A percentile compares a stretch with the other conserved stretches of the same genome.
phyloP scores from a whole-genome alignment of 2,888 invertebrate genomes.

The Drosophila niveifrons region DNA sequence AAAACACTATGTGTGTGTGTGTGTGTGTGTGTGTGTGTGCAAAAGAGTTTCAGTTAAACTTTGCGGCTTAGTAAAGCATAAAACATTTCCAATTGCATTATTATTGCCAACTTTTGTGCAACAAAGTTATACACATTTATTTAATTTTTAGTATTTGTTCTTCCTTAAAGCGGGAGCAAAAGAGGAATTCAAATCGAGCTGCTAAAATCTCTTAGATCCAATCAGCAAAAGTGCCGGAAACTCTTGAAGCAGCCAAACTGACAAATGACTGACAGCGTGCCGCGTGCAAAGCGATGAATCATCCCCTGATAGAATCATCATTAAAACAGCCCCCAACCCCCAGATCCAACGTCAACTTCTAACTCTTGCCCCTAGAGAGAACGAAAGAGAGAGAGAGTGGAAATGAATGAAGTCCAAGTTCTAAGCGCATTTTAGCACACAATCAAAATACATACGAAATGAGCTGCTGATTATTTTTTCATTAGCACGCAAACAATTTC shows the following conservation, averaged over 20 bases:
- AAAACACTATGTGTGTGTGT: constrained; percentile 2
- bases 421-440: constrained; percentile 64
- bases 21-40: constrained; percentile 11
- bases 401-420: neutral
- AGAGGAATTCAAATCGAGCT: constrained; percentile 14
- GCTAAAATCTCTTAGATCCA: constrained; percentile 29
- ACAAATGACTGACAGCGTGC: constrained; percentile 62
- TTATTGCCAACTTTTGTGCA: constrained; percentile 55
- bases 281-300: constrained; percentile 49
- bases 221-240: constrained; percentile 62
- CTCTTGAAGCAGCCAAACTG: constrained; percentile 35
- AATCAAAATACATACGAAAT: constrained; percentile 78
- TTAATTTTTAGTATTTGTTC: constrained; percentile 43
- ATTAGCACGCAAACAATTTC: constrained; percentile 68
- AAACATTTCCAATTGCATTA: constrained; percentile 72
- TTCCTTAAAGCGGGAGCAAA: too few species aligned
- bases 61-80: constrained; percentile 62
- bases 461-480: constrained; percentile 76
- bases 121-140: constrained; percentile 26
- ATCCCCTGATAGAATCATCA: constrained; percentile 55
- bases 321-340: constrained; percentile 27
- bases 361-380: neutral
- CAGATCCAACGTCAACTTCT: neutral
- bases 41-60: constrained; percentile 55
- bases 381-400: too few species aligned